Evolutionary conservation across 2,113 vertebrate species (phyloP), one percentile per base, ranked within the genome.

Genomic region (Oxygymnocypris stewartii): DNA sequence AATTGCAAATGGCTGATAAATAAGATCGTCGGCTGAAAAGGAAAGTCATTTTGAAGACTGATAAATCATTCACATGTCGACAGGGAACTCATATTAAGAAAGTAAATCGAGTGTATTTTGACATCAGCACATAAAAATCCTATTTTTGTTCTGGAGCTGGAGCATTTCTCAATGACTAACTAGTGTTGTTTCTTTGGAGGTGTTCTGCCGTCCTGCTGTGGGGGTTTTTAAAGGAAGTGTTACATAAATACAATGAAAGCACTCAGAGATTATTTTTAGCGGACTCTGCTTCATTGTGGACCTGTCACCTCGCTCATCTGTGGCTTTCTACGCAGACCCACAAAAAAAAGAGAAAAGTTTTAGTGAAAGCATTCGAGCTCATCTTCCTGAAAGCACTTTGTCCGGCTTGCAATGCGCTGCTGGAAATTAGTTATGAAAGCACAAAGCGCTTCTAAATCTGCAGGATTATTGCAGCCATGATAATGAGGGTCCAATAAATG

Each of bases 211-310:
- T 54, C 85, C 74, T 79, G 84, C 77, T 85, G 86, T 79, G 88
- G 88, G 88, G 87, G 63, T 80, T 89, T 89, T 89, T 87, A 83
- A 89, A 89, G 88, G 88, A 89, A 89, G 88, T 81, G 74, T 89
- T 89, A 89, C 85, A 89, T 87, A 89, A 89, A 89, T 87, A 89
- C 86, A 89, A 89, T 89, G 88, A 87, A 87, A 89, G 83, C 59
- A 75, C 84, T 44, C 69, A 78, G 65, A 49, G 81, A 71, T 89
- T 89, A 87, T 87, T 89, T 89, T 87, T 89, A 89, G 88, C 73
- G 74, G 84, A 83, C 86, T 71, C 79, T 25, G 79, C 84, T 87
- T 76, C 75, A 80, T 78, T 87, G 73, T 77, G 85, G 88, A 87
- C 83, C 84, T 87, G 87, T 87, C 63, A 83, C 42, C 81, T 83